phyloP scores from a whole-genome alignment of 1,140 invertebrate species.

The Pteromalus puparum region DNA sequence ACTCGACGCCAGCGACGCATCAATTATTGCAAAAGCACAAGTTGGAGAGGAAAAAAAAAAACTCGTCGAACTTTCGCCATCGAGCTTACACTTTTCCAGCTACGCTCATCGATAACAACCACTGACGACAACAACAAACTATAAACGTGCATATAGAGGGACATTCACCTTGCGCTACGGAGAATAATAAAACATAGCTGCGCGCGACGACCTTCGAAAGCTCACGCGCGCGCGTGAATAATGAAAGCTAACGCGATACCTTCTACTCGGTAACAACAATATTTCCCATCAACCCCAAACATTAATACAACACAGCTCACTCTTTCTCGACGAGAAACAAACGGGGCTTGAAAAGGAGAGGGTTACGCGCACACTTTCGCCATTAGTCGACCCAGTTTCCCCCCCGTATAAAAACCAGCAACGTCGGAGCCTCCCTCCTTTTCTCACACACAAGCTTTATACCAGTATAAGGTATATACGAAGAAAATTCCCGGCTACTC shows the following conservation, averaged over 20 bases:
- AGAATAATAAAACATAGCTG: background rate
- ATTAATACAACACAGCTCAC: too few species aligned
- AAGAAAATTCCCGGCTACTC: background rate
- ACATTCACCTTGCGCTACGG: slow-evolving; percentile 46
- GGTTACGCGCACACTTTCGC: slow-evolving; percentile 48
- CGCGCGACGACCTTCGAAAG: background rate
- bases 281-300: too few species aligned
- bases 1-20: too few species aligned
- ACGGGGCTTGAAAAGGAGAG: background rate
- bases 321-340: background rate
- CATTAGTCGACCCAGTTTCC: slow-evolving; percentile 61
- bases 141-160: slow-evolving; percentile 44
- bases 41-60: too few species aligned
- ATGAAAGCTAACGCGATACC: too few species aligned
- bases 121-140: background rate
- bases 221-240: too few species aligned
- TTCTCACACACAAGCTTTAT: background rate
- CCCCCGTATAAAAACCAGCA: slow-evolving; percentile 55
- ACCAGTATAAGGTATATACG: background rate
- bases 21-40: too few species aligned
- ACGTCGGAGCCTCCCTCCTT: background rate
- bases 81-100: too few species aligned
- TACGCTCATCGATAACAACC: too few species aligned
- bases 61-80: slow-evolving; percentile 9
- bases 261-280: too few species aligned